Evolutionary conservation across 35 echinoderm and acorn worm species (phyloP).

Genomic region (Amphiura filiformis): DNA sequence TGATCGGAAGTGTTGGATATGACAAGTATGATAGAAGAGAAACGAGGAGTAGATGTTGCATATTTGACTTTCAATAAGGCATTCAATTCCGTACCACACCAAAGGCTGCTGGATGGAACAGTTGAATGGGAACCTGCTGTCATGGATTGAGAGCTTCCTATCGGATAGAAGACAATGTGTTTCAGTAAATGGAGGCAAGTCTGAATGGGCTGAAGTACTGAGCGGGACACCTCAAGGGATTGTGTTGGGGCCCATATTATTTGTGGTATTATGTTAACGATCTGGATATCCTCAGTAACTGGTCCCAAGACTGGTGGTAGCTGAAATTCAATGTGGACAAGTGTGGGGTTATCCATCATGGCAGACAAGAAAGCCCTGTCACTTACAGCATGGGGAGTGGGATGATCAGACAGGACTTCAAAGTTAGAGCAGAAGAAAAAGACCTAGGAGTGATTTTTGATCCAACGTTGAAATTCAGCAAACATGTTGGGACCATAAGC

Average conservation of each 20-base stretch:
- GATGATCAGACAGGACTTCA: neutral
- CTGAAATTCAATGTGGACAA: slow-evolving; percentile 10
- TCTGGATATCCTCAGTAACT: neutral
- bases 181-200: neutral
- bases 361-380: too few species aligned
- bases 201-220: neutral
- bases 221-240: slow-evolving; percentile 37
- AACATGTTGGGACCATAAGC: too few species aligned
- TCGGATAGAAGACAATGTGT: slow-evolving; percentile 9
- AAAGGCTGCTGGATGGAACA: neutral
- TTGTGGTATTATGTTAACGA: neutral
- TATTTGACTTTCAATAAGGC: slow-evolving; percentile 24
- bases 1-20: slow-evolving; percentile 23
- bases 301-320: neutral
- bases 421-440: slow-evolving; percentile 17
- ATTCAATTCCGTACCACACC: slow-evolving; percentile 25
- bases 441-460: slow-evolving; percentile 22
- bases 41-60: slow-evolving; percentile 1
- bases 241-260: slow-evolving; percentile 20
- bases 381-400: neutral
- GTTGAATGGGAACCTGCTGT: neutral
- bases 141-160: too few species aligned
- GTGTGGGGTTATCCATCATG: too few species aligned
- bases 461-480: neutral
- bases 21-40: slow-evolving; percentile 18